Evolutionary conservation across 2,888 invertebrate species (phyloP).

Genomic region (Acanthacorydalis orientalis): DNA sequence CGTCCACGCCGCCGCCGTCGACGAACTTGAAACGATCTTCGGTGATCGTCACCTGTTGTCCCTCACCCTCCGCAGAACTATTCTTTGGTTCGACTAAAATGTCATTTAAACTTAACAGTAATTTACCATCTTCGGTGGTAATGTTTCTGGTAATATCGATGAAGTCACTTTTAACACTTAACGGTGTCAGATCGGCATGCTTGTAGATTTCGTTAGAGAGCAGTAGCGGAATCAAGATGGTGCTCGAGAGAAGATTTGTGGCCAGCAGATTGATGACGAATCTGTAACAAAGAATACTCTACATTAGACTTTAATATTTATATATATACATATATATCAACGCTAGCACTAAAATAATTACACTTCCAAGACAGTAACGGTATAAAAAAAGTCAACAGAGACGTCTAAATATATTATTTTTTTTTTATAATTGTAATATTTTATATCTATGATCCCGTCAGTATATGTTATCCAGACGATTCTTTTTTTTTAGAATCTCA

Average conservation of each 20-base stretch:
- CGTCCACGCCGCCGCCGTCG: not conserved
- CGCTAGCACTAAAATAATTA: no score
- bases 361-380: no score
- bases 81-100: not conserved
- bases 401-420: no score
- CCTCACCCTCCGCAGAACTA: not conserved
- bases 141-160: no score
- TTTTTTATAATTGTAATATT: no score
- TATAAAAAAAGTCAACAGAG: no score
- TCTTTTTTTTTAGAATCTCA: no score
- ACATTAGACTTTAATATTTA: slow-evolving; percentile 10
- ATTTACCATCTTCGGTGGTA: no score
- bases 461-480: no score
- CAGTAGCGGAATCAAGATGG: slow-evolving; percentile 28
- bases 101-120: not conserved
- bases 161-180: not conserved
- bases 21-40: not conserved
- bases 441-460: no score
- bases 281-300: slow-evolving; percentile 20
- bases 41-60: not conserved
- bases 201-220: slow-evolving; percentile 30
- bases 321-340: no score
- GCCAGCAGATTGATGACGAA: slow-evolving; percentile 34
- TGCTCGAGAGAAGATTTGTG: slow-evolving; percentile 31
- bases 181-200: not conserved